Conservation (phyloP, 2,113 vertebrate genomes). For the Heterocephalus glaber region DNA sequence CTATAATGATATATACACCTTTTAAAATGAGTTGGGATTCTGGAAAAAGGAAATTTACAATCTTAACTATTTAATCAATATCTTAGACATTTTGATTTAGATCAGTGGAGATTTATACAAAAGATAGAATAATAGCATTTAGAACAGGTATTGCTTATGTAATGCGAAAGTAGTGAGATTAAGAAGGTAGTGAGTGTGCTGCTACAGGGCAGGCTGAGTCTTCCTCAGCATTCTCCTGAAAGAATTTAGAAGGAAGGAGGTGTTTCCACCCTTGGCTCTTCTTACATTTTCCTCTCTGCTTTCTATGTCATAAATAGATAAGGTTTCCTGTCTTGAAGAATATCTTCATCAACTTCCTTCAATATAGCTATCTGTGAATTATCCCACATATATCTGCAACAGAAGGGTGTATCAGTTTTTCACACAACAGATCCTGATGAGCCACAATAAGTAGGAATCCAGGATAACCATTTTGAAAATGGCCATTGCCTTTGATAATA, state of each 20-base stretch:
- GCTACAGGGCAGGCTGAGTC: not conserved
- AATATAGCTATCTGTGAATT: not conserved
- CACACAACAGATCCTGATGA: conserved; percentile 46
- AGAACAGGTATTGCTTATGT: not conserved
- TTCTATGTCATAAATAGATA: not conserved
- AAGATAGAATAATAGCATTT: not conserved
- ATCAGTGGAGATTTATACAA: not conserved
- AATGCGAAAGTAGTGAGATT: not conserved
- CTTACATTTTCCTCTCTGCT: not conserved
- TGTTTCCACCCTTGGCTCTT: not conserved
- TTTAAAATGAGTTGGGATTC: not conserved
- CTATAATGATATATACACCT: not conserved
- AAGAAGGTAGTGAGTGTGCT: not conserved
- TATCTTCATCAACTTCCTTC: conserved; percentile 46
- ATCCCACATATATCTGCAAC: not conserved
- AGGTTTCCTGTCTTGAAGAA: not conserved
- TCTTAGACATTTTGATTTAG: no score
- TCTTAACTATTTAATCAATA: not conserved
- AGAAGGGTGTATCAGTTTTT: conserved; percentile 62
- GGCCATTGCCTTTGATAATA: conserved; percentile 44
- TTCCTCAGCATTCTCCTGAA: not conserved
- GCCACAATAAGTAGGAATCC: not conserved
- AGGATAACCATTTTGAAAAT: conserved; percentile 53
- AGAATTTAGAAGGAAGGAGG: not conserved
- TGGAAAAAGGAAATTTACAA: not conserved